These are phyloP conservation scores for Adelges cooleyi DNA, from an alignment of 1,140 invertebrate species.

Conservation along the genomic window DNA sequence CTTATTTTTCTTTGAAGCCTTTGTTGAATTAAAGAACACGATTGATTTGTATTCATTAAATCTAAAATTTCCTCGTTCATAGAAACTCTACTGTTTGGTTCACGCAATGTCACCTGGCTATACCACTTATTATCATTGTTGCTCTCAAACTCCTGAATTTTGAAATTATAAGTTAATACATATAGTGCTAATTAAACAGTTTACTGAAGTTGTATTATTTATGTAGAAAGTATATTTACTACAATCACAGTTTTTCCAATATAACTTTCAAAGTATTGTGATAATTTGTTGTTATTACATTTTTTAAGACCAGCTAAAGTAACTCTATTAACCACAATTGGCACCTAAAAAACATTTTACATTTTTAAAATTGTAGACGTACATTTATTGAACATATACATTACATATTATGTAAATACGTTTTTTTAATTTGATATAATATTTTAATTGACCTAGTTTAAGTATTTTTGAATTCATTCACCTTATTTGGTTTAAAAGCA, in stretches of 20 bases:
- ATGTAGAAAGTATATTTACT: too few species aligned
- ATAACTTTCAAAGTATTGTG: background rate
- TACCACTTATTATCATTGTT: background rate
- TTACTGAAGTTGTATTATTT: too few species aligned
- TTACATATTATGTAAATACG: too few species aligned
- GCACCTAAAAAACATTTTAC: background rate
- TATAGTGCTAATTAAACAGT: too few species aligned
- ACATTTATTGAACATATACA: too few species aligned
- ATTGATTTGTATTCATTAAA: background rate
- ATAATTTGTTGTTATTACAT: background rate
- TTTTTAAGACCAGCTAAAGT: background rate
- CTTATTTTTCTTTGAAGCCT: conserved; percentile 5
- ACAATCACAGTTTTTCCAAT: background rate
- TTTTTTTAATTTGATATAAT: too few species aligned
- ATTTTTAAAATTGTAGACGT: background rate
- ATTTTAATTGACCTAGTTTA: too few species aligned
- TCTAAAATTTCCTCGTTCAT: conserved; percentile 3
- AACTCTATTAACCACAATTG: background rate
- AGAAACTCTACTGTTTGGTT: background rate
- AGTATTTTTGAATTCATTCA: background rate
- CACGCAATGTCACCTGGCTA: background rate
- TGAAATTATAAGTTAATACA: too few species aligned
- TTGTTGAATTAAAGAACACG: too few species aligned
- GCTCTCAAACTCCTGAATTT: background rate
- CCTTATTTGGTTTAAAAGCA: background rate